These are phyloP conservation scores for Coleophora deauratella DNA, from an alignment of 2,888 invertebrate species.

Conservation along the genomic window DNA sequence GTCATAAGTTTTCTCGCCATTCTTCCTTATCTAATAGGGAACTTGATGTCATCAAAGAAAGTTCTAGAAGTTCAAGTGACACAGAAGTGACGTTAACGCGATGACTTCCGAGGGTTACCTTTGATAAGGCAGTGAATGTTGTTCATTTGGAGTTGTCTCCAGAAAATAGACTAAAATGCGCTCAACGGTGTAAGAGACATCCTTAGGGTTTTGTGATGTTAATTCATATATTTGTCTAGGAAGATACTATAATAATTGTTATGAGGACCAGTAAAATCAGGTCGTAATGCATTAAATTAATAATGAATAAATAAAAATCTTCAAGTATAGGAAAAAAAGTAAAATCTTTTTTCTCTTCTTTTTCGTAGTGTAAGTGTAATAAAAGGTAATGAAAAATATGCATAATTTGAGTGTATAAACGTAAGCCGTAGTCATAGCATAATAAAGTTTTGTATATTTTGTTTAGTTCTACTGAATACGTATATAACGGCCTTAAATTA, in stretches of 20 bases:
- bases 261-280: conserved; percentile 46
- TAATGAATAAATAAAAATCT: too few relatives aligned
- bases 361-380: too few relatives aligned
- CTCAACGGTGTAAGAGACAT: conserved; percentile 39
- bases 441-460: too few relatives aligned
- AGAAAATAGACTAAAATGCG: conserved; percentile 35
- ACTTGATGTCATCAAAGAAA: conserved; percentile 69
- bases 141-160: conserved; percentile 53
- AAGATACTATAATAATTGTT: conserved; percentile 6
- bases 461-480: too few relatives aligned
- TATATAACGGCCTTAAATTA: too few relatives aligned
- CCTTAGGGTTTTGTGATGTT: conserved; percentile 25
- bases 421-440: too few relatives aligned
- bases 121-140: conserved; percentile 57
- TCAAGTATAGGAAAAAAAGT: too few relatives aligned
- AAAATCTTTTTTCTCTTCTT: too few relatives aligned
- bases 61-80: conserved; percentile 70
- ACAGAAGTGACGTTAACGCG: conserved; percentile 69
- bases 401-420: too few relatives aligned
- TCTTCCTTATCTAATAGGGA: conserved; percentile 67
- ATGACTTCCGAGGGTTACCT: conserved; percentile 68
- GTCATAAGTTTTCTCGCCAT: conserved; percentile 61
- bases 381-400: too few relatives aligned
- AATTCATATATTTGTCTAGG: not conserved
- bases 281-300: conserved; percentile 20